Evolutionary conservation across 2,113 vertebrate species (phyloP).

Genomic region (Tachuris rubrigastra): DNA sequence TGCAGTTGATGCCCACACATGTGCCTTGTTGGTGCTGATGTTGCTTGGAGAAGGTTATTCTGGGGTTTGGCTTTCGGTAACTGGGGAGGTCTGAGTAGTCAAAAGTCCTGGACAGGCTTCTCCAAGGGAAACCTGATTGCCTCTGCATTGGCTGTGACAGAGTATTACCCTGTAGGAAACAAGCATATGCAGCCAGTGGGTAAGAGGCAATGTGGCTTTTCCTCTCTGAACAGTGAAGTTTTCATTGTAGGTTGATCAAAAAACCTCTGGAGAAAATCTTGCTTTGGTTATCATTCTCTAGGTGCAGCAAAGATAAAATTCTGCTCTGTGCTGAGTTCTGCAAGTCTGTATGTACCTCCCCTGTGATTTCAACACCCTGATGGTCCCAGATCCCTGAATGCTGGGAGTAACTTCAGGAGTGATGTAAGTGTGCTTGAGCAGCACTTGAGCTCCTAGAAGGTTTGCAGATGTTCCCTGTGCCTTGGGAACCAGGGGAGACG

Average conservation of each 20-base stretch:
- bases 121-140: neutral
- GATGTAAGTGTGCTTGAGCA: neutral
- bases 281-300: neutral
- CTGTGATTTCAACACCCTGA: neutral
- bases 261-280: neutral
- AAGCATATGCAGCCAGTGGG: neutral
- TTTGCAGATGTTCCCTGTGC: neutral
- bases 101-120: neutral
- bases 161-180: neutral
- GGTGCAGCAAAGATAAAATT: neutral
- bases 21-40: neutral
- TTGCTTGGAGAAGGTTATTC: neutral
- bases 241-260: neutral
- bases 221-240: neutral
- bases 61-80: neutral
- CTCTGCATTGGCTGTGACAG: neutral
- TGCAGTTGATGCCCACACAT: fast-evolving
- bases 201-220: neutral
- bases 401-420: neutral
- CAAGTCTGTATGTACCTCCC: neutral
- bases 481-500: neutral
- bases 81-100: neutral
- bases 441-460: neutral
- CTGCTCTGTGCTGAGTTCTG: neutral
- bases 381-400: neutral